Base-by-base conservation (phyloP, 2,797 vertebrate genomes). In the Melanogrammus aeglefinus region DNA sequence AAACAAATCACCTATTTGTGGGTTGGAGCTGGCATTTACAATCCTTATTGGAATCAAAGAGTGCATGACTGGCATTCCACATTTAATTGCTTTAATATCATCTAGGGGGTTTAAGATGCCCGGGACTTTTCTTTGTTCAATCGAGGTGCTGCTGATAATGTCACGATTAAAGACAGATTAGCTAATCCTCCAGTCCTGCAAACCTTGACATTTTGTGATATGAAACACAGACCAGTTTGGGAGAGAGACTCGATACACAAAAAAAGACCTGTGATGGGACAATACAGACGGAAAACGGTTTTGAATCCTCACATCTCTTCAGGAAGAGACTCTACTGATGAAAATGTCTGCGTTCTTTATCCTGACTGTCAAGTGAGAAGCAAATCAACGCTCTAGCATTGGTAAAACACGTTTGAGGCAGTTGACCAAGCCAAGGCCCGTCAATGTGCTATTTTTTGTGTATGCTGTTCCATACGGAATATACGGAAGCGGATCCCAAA, bases 141-240 rank as follows among this genome's bases (percentile, higher is more conserved):
- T 80, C 81, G 76, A 82, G 76, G 78, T 1, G 76, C 73, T n/a
- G 77, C 86, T 79, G 85, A 90, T 88, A 89, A 86, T 83, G 88
- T 85, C 75, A 84, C 66, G 47, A 91, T 90, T 88, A 89, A 89
- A 88, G 81, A 74, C 83, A 84, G 90, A 89, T 89, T 89, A 90
- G 80, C 88, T 88, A 91, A 92, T 87, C 82, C 86, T 82, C 77
- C 51, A 8, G 81, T 78, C 73, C 77, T 90, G 82, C 87, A 87
- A 86, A 86, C 91, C 87, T 84, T 89, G 85, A 90, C 83, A 79
- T 90, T 86, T 89, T 80, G 38, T 77, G 82, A 90, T 88, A 86
- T 51, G 77, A 88, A 78, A 81, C 75, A 63, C 79, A 73, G 74
- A 80, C 72, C 63, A 82, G 84, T 83, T 81, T 76, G 82, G 81